These are phyloP conservation scores for Cantharis rustica DNA, from an alignment of 2,888 invertebrate genomes.

Conservation along the genomic window DNA sequence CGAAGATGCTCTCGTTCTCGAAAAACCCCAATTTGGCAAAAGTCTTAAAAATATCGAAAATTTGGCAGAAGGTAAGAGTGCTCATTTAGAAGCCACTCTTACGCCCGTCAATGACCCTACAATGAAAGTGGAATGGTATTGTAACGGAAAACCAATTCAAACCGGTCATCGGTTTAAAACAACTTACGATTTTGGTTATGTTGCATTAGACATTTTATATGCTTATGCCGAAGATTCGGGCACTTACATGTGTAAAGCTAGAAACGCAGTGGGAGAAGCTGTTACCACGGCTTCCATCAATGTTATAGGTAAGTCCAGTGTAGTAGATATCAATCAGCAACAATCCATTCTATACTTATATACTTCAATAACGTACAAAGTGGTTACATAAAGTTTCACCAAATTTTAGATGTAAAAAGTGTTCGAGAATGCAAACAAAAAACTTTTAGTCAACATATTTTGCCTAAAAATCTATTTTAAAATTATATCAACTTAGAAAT, in stretches of 20 bases:
- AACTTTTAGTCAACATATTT: too few species aligned
- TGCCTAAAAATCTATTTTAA: too few species aligned
- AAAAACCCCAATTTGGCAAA: constrained; percentile 88
- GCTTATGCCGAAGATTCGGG: constrained; percentile 97
- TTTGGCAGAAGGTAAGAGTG: constrained; percentile 83
- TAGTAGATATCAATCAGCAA: too few species aligned
- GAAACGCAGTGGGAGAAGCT: constrained; percentile 94
- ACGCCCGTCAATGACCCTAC: constrained; percentile 98
- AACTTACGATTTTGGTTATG: constrained; percentile 96
- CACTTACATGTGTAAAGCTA: constrained; percentile 94
- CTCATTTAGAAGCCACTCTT: constrained; percentile 92
- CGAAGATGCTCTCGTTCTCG: constrained; percentile 77
- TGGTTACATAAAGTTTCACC: too few species aligned
- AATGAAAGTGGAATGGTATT: constrained; percentile 98
- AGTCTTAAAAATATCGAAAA: constrained; percentile 84
- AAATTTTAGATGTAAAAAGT: too few species aligned
- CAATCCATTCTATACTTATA: too few species aligned
- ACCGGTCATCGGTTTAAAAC: constrained; percentile 95
- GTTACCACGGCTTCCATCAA: constrained; percentile 89
- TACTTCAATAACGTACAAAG: too few species aligned
- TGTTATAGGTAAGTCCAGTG: constrained; percentile 71
- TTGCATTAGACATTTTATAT: constrained; percentile 94
- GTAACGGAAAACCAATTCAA: constrained; percentile 91
- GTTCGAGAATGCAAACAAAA: too few species aligned
- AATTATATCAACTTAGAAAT: too few species aligned